Evolutionary conservation across 2,888 invertebrate species (phyloP).

Genomic region (Habroteleia sp.): DNA sequence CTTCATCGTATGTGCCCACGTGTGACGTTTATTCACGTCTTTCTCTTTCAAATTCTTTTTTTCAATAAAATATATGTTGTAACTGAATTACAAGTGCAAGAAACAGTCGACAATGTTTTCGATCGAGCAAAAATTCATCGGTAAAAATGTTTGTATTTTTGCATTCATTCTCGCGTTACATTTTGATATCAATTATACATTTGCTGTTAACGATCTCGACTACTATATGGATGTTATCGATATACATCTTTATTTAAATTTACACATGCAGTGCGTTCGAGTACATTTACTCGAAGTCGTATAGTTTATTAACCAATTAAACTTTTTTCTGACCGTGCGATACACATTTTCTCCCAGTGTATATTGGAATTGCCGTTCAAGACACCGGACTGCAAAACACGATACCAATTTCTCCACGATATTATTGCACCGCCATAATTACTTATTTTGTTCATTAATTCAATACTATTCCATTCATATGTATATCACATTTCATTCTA

Average conservation of each 20-base stretch:
- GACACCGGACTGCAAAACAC: conserved; percentile 22
- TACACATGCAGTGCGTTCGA: conserved; percentile 7
- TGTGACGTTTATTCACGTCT: conserved; percentile 12
- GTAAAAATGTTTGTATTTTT: too few relatives aligned
- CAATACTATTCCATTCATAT: conserved; percentile 30
- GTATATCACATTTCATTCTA: conserved; percentile 39
- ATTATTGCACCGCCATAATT: conserved; percentile 36
- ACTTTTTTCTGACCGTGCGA: conserved; percentile 8
- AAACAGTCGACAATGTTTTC: conserved; percentile 25
- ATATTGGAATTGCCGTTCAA: conserved; percentile 1
- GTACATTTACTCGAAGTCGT: conserved; percentile 9
- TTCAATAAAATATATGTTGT: conserved; percentile 5
- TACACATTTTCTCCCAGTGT: not conserved
- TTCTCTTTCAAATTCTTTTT: not conserved
- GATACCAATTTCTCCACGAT: conserved; percentile 26
- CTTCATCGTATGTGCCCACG: conserved; percentile 16
- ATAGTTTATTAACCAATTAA: conserved; percentile 50
- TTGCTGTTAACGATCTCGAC: conserved; percentile 2
- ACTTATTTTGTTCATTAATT: conserved; percentile 40
- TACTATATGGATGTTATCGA: conserved; percentile 10
- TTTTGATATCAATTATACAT: too few relatives aligned
- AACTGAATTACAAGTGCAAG: conserved; percentile 18
- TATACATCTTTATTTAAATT: conserved; percentile 20
- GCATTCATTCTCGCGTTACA: too few relatives aligned
- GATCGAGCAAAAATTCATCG: too few relatives aligned